phyloP scores from a whole-genome alignment of 2,113 vertebrate genomes.

The Gopherus evgoodei region DNA sequence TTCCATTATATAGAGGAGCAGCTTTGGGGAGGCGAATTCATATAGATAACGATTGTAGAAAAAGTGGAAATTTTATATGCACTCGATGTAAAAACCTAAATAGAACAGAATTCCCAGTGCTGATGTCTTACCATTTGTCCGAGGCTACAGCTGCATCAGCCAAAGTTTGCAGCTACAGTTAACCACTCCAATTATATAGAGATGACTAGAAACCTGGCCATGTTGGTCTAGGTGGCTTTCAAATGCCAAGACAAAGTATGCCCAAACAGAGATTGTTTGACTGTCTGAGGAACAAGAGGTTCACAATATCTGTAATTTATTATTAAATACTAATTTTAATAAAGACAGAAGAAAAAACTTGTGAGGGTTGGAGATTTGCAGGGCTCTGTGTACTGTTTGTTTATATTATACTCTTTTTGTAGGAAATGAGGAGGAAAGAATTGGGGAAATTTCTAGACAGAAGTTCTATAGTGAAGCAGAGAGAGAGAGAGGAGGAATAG shows the following conservation, averaged over 20 bases:
- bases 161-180: neutral
- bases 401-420: no score
- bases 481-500: no score
- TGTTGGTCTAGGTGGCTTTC: neutral
- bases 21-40: neutral
- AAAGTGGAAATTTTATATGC: neutral
- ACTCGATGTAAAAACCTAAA: neutral
- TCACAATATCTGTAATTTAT: neutral
- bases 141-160: neutral
- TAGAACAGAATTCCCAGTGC: neutral
- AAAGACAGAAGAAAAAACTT: neutral
- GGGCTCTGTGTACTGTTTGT: no score
- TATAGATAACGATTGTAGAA: neutral
- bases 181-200: neutral
- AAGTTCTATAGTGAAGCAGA: neutral
- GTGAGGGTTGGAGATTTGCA: neutral
- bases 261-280: neutral
- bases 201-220: neutral
- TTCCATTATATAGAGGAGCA: accelerated
- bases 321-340: neutral
- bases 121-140: neutral
- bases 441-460: neutral
- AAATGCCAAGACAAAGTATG: neutral
- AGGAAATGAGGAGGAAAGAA: neutral
- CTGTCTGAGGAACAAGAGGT: neutral